phyloP scores from a whole-genome alignment of 2,888 invertebrate species.

The Nyleta sp. region DNA sequence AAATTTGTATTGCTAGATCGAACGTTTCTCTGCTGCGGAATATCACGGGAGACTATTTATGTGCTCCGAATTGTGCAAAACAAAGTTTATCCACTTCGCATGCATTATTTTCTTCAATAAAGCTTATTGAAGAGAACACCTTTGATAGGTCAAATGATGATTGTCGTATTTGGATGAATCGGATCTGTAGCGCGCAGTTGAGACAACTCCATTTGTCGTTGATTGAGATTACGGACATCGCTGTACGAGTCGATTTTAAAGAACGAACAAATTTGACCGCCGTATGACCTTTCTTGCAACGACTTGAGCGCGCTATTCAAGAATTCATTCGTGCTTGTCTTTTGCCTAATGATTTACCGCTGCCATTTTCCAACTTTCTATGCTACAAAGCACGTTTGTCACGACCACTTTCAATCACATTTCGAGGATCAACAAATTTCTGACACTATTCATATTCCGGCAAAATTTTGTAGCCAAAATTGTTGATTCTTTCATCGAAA shows the following conservation, averaged over 20 bases:
- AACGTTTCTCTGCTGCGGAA: too few relatives aligned
- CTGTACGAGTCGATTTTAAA: slow-evolving; percentile 25
- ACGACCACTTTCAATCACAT: too few relatives aligned
- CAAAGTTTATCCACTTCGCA: slow-evolving; percentile 8
- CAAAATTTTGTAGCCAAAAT: too few relatives aligned
- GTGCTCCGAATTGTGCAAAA: too few relatives aligned
- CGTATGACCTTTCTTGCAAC: slow-evolving; percentile 43
- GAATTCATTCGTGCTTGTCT: background rate
- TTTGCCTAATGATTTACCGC: background rate
- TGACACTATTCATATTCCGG: too few relatives aligned
- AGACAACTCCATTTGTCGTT: slow-evolving; percentile 40
- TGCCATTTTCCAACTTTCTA: too few relatives aligned
- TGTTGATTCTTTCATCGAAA: too few relatives aligned
- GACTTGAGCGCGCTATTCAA: slow-evolving; percentile 15
- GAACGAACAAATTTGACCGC: slow-evolving; percentile 52
- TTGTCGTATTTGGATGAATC: slow-evolving; percentile 29
- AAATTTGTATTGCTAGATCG: too few relatives aligned
- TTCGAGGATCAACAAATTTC: too few relatives aligned
- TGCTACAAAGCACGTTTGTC: too few relatives aligned
- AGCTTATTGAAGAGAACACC: slow-evolving; percentile 23
- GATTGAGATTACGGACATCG: slow-evolving; percentile 40
- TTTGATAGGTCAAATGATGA: slow-evolving; percentile 32
- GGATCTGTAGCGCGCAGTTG: slow-evolving; percentile 21
- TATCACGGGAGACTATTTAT: too few relatives aligned
- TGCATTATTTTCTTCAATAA: slow-evolving; percentile 22